phyloP scores from a whole-genome alignment of 2,113 vertebrate genomes.

The Misgurnus mizolepis region DNA sequence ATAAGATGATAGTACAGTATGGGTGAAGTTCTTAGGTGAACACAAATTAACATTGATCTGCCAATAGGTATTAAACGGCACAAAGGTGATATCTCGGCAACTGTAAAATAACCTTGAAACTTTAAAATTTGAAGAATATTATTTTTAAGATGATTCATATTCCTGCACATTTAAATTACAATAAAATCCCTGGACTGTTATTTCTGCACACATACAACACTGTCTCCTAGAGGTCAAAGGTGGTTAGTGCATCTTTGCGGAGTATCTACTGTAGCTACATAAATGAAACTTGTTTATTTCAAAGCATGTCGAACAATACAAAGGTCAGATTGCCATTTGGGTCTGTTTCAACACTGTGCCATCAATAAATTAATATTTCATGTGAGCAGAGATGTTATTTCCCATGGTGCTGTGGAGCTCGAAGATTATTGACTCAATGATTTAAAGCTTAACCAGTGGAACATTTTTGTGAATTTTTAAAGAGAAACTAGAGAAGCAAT shows the following conservation, averaged over 20 bases:
- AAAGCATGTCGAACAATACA: not conserved
- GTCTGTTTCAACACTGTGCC: not conserved
- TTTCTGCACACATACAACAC: not conserved
- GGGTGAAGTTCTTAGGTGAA: not conserved
- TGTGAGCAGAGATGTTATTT: not conserved
- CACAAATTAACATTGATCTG: not conserved
- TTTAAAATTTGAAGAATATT: not conserved
- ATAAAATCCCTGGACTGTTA: not conserved
- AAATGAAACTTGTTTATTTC: conserved; percentile 7
- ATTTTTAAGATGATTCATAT: not conserved
- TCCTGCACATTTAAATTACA: not conserved
- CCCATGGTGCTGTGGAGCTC: not conserved
- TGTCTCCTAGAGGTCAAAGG: conserved; percentile 45
- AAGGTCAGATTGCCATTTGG: not conserved
- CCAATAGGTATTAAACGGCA: not conserved
- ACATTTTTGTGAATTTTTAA: not conserved
- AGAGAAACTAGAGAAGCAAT: not conserved
- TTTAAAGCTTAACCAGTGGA: not conserved
- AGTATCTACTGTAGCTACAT: not conserved
- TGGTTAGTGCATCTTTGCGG: not conserved
- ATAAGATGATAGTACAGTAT: not conserved
- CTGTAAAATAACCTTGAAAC: not conserved
- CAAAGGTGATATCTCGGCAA: not conserved
- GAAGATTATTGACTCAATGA: conserved; percentile 16
- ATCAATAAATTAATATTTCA: conserved; percentile 20